These are phyloP conservation scores for Eupeodes latifasciatus DNA, from an alignment of 2,888 invertebrate genomes.

Conservation along the genomic window DNA sequence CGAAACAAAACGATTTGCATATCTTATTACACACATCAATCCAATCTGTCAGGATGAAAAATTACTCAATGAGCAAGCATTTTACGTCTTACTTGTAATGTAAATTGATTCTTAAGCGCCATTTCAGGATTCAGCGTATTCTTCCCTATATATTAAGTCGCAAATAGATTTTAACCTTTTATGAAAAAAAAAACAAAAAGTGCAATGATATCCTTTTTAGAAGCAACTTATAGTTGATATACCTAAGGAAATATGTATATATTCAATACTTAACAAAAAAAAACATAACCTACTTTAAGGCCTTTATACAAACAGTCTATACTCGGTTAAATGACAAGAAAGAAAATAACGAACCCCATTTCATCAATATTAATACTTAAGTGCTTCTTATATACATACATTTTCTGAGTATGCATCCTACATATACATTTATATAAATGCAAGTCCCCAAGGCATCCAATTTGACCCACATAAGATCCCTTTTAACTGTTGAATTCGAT, in stretches of 20 bases:
- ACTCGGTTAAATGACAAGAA: not conserved
- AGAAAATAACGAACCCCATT: not conserved
- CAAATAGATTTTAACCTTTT: too few relatives aligned
- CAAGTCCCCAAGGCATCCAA: constrained; percentile 24
- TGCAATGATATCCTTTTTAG: too few relatives aligned
- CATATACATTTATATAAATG: not conserved
- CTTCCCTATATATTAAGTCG: too few relatives aligned
- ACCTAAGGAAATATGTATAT: not conserved
- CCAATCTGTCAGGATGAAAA: constrained; percentile 79
- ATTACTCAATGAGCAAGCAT: constrained; percentile 64
- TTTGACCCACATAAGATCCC: constrained; percentile 54
- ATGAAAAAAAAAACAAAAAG: too few relatives aligned
- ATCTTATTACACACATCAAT: constrained; percentile 77
- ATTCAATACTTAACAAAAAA: not conserved
- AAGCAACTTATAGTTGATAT: too few relatives aligned
- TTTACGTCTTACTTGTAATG: not conserved
- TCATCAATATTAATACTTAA: constrained; percentile 10
- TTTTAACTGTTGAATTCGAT: constrained; percentile 66
- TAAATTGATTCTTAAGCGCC: not conserved
- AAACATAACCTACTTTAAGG: not conserved
- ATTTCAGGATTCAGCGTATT: not conserved
- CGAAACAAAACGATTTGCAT: constrained; percentile 78
- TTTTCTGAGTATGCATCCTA: not conserved
- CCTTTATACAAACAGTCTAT: too few relatives aligned
- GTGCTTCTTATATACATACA: constrained; percentile 4